Evolutionary conservation across 2,888 invertebrate species (phyloP).

Genomic region (Chalcis sispes): DNA sequence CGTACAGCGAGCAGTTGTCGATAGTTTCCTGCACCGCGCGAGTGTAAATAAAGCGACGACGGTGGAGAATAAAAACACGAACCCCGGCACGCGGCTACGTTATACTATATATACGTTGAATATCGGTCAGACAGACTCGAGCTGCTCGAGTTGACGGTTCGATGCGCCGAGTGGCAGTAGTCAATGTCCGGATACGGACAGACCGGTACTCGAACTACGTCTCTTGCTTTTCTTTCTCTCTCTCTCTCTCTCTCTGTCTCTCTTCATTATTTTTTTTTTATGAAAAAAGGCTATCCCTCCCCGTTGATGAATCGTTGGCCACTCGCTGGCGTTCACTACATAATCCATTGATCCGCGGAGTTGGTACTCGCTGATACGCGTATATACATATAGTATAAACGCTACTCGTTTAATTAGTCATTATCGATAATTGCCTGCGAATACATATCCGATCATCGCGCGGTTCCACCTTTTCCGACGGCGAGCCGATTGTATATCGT

Average conservation of each 20-base stretch:
- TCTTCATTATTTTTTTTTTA: neutral
- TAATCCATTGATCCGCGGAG: slow-evolving; percentile 8
- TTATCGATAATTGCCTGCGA: slow-evolving; percentile 10
- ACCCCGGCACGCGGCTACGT: too few relatives aligned
- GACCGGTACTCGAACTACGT: neutral
- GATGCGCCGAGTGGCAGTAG: too few relatives aligned
- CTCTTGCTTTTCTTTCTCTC: too few relatives aligned
- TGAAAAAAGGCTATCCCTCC: neutral
- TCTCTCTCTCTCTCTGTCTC: too few relatives aligned
- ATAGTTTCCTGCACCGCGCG: too few relatives aligned
- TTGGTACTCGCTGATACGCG: neutral
- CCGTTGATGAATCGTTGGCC: neutral
- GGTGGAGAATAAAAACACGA: too few relatives aligned
- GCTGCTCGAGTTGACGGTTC: too few relatives aligned
- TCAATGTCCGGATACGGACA: neutral
- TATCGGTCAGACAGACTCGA: too few relatives aligned
- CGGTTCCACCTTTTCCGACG: neutral
- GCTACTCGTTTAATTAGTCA: slow-evolving; percentile 28
- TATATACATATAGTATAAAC: neutral
- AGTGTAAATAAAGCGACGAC: too few relatives aligned
- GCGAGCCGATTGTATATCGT: too few relatives aligned
- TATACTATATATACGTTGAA: too few relatives aligned
- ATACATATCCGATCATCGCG: neutral
- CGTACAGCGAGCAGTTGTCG: too few relatives aligned
- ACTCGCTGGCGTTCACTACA: neutral